A percentile compares a stretch with the other conserved stretches of the same genome.
phyloP scores from a whole-genome alignment of 2,888 invertebrate species.

The Buathra laborator region DNA sequence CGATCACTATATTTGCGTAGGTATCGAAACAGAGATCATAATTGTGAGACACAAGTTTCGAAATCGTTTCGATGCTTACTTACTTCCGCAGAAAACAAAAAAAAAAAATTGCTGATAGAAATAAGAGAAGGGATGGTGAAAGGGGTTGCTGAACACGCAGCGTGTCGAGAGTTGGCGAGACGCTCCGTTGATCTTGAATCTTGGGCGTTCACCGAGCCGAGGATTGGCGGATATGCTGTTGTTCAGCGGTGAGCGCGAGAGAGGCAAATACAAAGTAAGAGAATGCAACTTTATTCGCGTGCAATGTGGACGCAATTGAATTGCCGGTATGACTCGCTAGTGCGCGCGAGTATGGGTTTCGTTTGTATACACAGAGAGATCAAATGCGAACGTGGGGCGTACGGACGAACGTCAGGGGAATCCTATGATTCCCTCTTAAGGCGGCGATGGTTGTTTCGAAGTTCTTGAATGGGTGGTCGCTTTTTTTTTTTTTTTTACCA shows the following conservation, averaged over 20 bases:
- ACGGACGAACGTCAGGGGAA: conserved; percentile 10
- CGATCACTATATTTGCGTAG: background rate
- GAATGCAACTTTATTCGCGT: background rate
- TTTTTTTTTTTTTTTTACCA: conserved; percentile 34
- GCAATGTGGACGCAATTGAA: background rate
- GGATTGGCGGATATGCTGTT: conserved; percentile 47
- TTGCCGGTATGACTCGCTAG: background rate
- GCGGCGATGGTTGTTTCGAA: conserved; percentile 1
- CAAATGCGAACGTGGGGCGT: background rate
- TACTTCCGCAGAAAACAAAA: background rate
- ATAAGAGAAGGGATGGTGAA: conserved; percentile 44
- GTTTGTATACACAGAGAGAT: background rate
- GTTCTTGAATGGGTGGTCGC: conserved; percentile 27
- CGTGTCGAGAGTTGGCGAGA: conserved; percentile 5
- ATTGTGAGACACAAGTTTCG: background rate
- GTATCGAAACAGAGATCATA: background rate
- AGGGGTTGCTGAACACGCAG: conserved; percentile 33
- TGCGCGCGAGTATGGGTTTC: no score
- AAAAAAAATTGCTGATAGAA: background rate
- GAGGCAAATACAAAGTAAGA: background rate
- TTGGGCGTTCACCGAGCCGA: conserved; percentile 74
- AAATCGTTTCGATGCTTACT: background rate
- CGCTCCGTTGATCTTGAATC: conserved; percentile 77
- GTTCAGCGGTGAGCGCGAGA: background rate
- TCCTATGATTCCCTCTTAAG: conserved; percentile 41